These are phyloP conservation scores for Leucosticte australis DNA, from an alignment of 2,113 vertebrate genomes.

Conservation along the genomic window DNA sequence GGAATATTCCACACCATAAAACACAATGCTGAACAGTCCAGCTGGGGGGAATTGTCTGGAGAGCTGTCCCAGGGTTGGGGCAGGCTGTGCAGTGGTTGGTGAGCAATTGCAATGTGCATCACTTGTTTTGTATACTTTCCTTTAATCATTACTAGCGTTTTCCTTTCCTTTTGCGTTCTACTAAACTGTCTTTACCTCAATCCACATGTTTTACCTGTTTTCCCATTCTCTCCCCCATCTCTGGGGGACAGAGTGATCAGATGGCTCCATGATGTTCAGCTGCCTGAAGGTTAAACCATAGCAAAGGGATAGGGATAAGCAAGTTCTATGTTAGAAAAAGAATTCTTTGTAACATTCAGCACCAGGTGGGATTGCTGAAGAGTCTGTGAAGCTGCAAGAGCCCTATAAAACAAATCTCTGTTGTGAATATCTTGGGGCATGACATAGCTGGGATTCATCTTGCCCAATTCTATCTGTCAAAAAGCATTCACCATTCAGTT, in stretches of 20 bases:
- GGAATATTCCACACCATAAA: not conserved
- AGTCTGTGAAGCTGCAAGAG: not conserved
- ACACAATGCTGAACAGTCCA: not conserved
- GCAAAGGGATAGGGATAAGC: not conserved
- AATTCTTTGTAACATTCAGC: not conserved
- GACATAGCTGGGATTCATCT: not conserved
- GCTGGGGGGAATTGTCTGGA: rapidly evolving
- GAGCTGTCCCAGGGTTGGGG: no score
- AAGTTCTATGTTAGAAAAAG: not conserved
- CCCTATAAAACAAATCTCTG: not conserved
- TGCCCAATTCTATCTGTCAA: not conserved
- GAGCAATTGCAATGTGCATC: not conserved
- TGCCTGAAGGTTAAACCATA: not conserved
- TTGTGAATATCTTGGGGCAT: not conserved
- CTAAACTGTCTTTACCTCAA: not conserved
- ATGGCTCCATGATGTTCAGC: not conserved
- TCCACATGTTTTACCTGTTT: rapidly evolving
- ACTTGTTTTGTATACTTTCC: not conserved
- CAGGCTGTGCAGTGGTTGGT: not conserved
- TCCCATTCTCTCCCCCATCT: not conserved
- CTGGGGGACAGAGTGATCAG: not conserved
- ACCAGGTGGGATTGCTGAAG: not conserved
- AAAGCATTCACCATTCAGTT: not conserved
- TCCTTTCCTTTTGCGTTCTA: not conserved
- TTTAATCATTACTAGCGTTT: not conserved